phyloP scores from a whole-genome alignment of 2,888 invertebrate species.

The Ceramica pisi region DNA sequence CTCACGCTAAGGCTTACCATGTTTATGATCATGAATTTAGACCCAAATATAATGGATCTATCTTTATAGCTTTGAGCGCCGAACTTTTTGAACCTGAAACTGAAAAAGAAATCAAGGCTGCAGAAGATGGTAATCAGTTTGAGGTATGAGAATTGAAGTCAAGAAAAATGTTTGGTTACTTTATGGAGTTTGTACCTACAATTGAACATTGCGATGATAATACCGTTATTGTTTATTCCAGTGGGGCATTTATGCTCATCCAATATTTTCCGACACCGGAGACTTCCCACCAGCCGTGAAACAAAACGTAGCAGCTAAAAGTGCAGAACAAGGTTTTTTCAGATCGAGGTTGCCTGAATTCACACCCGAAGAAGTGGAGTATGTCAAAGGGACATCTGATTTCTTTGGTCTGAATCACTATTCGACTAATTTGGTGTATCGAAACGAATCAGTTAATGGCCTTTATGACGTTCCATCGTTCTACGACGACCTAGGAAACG shows the following conservation, averaged over 20 bases:
- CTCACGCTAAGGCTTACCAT: slow-evolving; percentile 89
- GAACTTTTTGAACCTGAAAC: slow-evolving; percentile 83
- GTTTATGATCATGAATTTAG: slow-evolving; percentile 87
- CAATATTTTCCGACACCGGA: slow-evolving; percentile 91
- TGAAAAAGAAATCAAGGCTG: slow-evolving; percentile 83
- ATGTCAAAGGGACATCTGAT: slow-evolving; percentile 91
- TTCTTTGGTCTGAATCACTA: slow-evolving; percentile 94
- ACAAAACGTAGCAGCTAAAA: slow-evolving; percentile 88
- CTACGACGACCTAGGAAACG: slow-evolving; percentile 68
- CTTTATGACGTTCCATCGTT: slow-evolving; percentile 67
- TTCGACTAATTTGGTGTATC: slow-evolving; percentile 85
- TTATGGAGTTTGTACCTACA: neutral
- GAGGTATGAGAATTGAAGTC: slow-evolving; percentile 71
- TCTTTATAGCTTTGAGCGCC: slow-evolving; percentile 63
- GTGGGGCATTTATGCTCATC: slow-evolving; percentile 91
- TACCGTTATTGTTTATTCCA: slow-evolving; percentile 67
- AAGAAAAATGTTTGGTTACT: neutral
- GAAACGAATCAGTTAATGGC: slow-evolving; percentile 69
- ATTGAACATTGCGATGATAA: neutral
- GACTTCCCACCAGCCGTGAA: slow-evolving; percentile 91
- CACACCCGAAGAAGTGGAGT: slow-evolving; percentile 89
- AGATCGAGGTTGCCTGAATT: slow-evolving; percentile 91
- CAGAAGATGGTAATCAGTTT: slow-evolving; percentile 86
- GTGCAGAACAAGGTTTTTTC: slow-evolving; percentile 89
- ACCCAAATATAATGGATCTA: slow-evolving; percentile 70